Conservation (phyloP, 2,113 vertebrate genomes). For the Nesoenas mayeri region DNA sequence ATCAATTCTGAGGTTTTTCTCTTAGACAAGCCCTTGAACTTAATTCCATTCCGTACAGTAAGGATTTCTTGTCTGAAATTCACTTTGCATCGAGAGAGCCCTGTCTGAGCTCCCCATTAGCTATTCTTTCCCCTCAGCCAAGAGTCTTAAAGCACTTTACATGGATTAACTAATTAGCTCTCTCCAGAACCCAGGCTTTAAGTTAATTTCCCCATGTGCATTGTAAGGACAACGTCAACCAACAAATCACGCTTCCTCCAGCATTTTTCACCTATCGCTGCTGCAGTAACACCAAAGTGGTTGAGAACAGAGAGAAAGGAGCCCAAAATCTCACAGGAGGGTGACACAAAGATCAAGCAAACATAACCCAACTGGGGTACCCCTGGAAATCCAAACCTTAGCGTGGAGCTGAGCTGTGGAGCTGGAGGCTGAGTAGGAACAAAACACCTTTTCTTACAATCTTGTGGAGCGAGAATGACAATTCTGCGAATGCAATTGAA, state of each 20-base stretch:
- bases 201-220: constrained; percentile 44
- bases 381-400: background rate
- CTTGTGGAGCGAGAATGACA: background rate
- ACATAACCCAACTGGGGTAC: fast-evolving
- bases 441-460: background rate
- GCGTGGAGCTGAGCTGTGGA: background rate
- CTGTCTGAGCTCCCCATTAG: constrained; percentile 59
- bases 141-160: constrained; percentile 65
- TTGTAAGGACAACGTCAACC: background rate
- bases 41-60: constrained; percentile 45
- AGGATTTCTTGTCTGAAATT: constrained; percentile 60
- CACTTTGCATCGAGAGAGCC: constrained; percentile 50
- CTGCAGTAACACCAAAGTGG: background rate
- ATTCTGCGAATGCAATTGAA: background rate
- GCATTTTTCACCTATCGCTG: background rate
- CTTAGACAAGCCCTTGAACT: constrained; percentile 14
- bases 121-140: constrained; percentile 37
- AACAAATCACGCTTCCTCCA: background rate
- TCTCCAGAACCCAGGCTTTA: constrained; percentile 52
- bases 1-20: constrained; percentile 40
- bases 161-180: constrained; percentile 70
- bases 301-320: background rate
- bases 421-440: background rate
- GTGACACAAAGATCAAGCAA: background rate
- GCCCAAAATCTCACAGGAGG: background rate